A percentile compares a stretch with the other conserved stretches of the same genome.
phyloP scores from a whole-genome alignment of 2,888 invertebrate species.

The Dyspetes luteomarginatus region DNA sequence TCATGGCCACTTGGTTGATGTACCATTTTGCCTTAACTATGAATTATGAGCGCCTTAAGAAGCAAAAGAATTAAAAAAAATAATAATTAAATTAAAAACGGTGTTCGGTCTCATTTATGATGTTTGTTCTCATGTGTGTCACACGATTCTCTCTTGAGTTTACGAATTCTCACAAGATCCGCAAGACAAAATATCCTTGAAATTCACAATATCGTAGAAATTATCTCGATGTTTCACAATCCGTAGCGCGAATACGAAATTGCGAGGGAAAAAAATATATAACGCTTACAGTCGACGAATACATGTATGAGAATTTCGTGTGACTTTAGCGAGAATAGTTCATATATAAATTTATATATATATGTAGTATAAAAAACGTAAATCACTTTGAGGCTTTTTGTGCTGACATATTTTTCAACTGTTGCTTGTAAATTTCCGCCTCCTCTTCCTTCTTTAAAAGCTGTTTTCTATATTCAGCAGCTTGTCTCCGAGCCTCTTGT shows the following conservation, averaged over 20 bases:
- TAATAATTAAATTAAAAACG: conserved; percentile 8
- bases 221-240: background rate
- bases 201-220: background rate
- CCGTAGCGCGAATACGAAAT: conserved; percentile 9
- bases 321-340: conserved; percentile 1
- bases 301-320: background rate
- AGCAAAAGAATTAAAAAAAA: conserved; percentile 27
- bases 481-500: conserved; percentile 79
- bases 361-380: conserved; percentile 54
- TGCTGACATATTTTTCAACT: conserved; percentile 78
- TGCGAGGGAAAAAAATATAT: conserved; percentile 17
- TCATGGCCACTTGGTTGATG: background rate
- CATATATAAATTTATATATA: conserved; percentile 24
- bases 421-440: conserved; percentile 83
- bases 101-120: too few species aligned
- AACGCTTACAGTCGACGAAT: background rate
- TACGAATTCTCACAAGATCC: conserved; percentile 9
- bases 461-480: conserved; percentile 81
- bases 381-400: conserved; percentile 71
- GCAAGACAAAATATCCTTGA: conserved; percentile 17
- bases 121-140: background rate
- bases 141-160: background rate
- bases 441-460: conserved; percentile 82
- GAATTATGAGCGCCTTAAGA: conserved; percentile 38
- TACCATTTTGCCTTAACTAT: conserved; percentile 10